Evolutionary conservation across 2,888 invertebrate genomes (phyloP), one percentile per base, ranked within the genome.

Genomic region (Ornithoptera alexandrae): DNA sequence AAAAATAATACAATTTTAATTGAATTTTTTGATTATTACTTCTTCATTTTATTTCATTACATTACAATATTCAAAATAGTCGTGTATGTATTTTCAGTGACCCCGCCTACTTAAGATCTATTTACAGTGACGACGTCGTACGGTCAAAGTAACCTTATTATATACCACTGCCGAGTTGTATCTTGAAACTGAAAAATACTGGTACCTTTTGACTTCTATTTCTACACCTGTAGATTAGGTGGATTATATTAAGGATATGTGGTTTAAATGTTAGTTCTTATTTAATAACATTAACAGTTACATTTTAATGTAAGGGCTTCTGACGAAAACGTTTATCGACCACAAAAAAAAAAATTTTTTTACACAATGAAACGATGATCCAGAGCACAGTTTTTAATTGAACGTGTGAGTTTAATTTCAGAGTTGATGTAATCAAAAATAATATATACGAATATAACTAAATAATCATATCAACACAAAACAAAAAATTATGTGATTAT

Each of bases 81-180:
- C 62, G 56, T 65, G 56, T 77, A 75, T 77, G 78, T 88, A 90
- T 89, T 89, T 83, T 87, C 85, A 87, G 89, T 83, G 82, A 81
- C 78, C 76, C 84, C 88, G 86, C 90, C 89, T 88, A 89, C 91
- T 80, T 79, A 75, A 78, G 74, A 81, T 88, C 90, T 90, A 90
- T 91, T 91, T 89, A 80, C 76, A 79, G 82, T 78, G 67, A 78
- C 76, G 72, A 75, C 82, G 84, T 86, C 84, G 78, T 75, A 80
- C 88, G 86, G 88, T 89, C 89, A 89, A 83, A 84, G 84, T 79
- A 81, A 84, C 76, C 75, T 81, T 59, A 65, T 65, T 56, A 65
- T 65, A 56, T 65, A 69, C 53, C 65, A 61, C 59, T 56, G 30
- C 69, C 22, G 30, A 30, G 56, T 68, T 58, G 58, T n/a, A 57